These are phyloP conservation scores for Theonella swinhoei DNA, from an alignment of 37 sponge, comb jelly and placozoan species.

Conservation along the genomic window DNA sequence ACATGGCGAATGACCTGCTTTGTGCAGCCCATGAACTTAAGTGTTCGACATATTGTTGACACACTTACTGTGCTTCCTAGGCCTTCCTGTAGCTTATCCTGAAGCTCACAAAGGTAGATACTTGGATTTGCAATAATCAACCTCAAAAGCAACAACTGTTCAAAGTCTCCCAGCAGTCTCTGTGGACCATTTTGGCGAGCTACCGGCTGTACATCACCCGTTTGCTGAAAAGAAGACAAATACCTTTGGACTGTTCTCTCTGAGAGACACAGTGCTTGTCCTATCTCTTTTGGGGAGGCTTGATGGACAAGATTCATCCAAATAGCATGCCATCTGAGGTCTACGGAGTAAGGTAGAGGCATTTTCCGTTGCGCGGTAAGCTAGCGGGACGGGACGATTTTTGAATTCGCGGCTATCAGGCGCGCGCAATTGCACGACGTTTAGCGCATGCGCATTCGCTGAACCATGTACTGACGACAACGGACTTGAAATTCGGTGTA, in stretches of 20 bases:
- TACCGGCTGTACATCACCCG: constrained; percentile 12
- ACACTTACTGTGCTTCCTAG: not conserved
- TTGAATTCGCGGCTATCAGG: no score
- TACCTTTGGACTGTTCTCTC: not conserved
- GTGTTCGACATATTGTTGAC: constrained; percentile 17
- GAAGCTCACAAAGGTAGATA: constrained; percentile 7
- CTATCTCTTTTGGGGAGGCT: not conserved
- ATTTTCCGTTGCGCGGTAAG: no score
- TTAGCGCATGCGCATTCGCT: no score
- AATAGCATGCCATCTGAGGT: constrained; percentile 19
- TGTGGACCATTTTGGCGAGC: not conserved
- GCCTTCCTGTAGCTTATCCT: not conserved
- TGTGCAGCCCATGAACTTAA: constrained; percentile 17
- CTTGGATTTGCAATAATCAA: constrained; percentile 1
- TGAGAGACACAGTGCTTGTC: not conserved
- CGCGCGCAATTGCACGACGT: no score
- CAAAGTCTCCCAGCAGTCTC: not conserved
- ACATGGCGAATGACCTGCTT: not conserved
- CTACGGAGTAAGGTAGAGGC: constrained; percentile 10
- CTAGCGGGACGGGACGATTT: no score
- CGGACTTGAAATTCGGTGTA: no score
- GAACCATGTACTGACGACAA: no score
- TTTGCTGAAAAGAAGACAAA: not conserved
- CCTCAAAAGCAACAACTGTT: constrained; percentile 13
- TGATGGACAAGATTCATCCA: not conserved